These are phyloP conservation scores for Bugula neritina DNA, from an alignment of 2,888 invertebrate species.

Conservation along the genomic window DNA sequence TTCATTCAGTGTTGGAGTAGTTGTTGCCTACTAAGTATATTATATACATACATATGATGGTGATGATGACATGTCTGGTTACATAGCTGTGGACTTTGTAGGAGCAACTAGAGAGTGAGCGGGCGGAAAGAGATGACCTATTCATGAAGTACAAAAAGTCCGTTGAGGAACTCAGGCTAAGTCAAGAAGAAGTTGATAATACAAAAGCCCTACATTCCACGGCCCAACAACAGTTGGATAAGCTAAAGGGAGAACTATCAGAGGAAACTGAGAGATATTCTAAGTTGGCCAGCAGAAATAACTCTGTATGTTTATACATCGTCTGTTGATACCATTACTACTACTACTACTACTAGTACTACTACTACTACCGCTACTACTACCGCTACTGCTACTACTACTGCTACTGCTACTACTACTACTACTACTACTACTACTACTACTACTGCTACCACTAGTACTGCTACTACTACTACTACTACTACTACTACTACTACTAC, in stretches of 20 bases:
- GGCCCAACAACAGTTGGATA: slow-evolving; percentile 54
- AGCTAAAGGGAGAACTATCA: slow-evolving; percentile 58
- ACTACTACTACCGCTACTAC: background rate
- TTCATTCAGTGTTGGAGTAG: too few species aligned
- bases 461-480: background rate
- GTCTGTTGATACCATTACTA: background rate
- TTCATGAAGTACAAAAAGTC: background rate
- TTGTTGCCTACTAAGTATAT: too few species aligned
- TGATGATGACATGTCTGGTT: too few species aligned
- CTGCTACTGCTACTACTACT: background rate
- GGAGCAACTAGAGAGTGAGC: background rate
- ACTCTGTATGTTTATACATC: slow-evolving; percentile 55
- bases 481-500: background rate
- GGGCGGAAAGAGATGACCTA: background rate
- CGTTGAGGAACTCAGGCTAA: slow-evolving; percentile 31
- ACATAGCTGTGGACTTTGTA: background rate
- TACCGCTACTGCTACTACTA: background rate
- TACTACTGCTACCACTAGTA: background rate
- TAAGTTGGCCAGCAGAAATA: slow-evolving; percentile 59
- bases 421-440: background rate
- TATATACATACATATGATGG: too few species aligned
- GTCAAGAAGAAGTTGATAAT: slow-evolving; percentile 68
- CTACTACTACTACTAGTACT: background rate
- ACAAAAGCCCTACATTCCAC: slow-evolving; percentile 69
- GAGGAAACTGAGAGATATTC: slow-evolving; percentile 61